Evolutionary conservation across 2,797 vertebrate genomes (phyloP), one percentile per base, ranked within the genome.

Genomic region (Scolopax bukidnonensis): DNA sequence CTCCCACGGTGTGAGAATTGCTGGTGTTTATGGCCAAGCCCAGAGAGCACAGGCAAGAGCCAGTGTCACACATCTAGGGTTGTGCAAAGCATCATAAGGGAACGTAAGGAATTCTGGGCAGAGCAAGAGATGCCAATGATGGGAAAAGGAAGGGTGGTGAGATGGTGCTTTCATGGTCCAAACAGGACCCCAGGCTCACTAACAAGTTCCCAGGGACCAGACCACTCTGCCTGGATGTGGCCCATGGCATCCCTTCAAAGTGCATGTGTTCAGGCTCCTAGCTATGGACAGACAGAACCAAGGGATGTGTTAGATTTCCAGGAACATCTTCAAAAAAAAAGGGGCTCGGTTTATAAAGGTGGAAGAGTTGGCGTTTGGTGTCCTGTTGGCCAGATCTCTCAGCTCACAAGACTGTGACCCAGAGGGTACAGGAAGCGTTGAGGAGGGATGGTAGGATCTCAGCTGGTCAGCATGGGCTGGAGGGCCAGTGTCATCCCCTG

Each of bases 1-100:
- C 7, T 87, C 79, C 53, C 27, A 19, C 30, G 12, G 59, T 28
- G 4, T 85, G 70, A 92, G 33, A 41, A 4, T 74, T 87, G 32
- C 45, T 94, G 83, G 61, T 84, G 65, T 84, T 96, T 61, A 76
- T 77, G 89, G 40, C 75, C 78, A 91, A 95, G 51, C 65, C 87
- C 87, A 57, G 70, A 12, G 53, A 56, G 5, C 27, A 57, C 18
- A 24, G 30, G 20, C 13, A 32, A 13, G n/a, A 78, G 6, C 3
- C 41, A 33, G 43, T 5, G 27, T 51, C 36, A 30, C 3, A 0
- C 18, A 36, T 10, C 43, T 48, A 25, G 18, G 53, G 9, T 5
- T 64, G 43, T n/a, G 60, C 2, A 4, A 75, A 75, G 4, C 20
- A n/a, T n/a, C 2, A 0, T 38, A 19, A 84, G 48, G 59, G 50